Percentiles rank a stretch among this genome's conserved stretches.
phyloP scores from a whole-genome alignment of 2,113 vertebrate genomes.

The Phaethon lepturus region DNA sequence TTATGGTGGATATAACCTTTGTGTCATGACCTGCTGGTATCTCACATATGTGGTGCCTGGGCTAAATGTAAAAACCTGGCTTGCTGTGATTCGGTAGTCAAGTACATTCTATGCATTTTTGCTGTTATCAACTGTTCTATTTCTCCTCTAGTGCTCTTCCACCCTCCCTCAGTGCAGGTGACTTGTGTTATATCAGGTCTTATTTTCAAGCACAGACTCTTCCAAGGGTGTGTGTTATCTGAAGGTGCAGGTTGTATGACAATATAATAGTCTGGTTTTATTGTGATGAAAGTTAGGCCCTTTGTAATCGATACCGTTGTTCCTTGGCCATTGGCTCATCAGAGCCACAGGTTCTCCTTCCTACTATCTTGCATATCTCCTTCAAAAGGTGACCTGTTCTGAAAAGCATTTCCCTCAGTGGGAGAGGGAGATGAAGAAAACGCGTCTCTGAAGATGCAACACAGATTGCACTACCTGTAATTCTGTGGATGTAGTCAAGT shows the following conservation, averaged over 20 bases:
- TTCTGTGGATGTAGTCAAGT: background rate
- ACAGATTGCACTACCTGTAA: background rate
- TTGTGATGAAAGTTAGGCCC: background rate
- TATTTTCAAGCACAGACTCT: background rate
- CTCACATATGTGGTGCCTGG: background rate
- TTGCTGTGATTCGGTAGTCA: background rate
- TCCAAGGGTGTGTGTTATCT: background rate
- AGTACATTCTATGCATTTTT: background rate
- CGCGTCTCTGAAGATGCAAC: background rate
- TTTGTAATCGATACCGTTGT: background rate
- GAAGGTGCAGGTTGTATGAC: background rate
- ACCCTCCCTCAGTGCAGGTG: background rate
- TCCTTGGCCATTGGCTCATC: background rate
- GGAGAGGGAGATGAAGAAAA: background rate
- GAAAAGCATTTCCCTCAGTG: background rate
- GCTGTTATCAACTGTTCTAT: background rate
- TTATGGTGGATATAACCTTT: background rate
- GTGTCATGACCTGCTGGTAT: background rate
- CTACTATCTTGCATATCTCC: background rate
- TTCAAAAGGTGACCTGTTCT: background rate
- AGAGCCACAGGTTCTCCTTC: background rate
- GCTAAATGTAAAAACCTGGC: background rate
- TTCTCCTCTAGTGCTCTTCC: background rate
- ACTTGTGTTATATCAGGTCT: background rate
- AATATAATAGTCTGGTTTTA: background rate